phyloP scores from a whole-genome alignment of 2,888 invertebrate genomes.

The Melipona bicolor region DNA sequence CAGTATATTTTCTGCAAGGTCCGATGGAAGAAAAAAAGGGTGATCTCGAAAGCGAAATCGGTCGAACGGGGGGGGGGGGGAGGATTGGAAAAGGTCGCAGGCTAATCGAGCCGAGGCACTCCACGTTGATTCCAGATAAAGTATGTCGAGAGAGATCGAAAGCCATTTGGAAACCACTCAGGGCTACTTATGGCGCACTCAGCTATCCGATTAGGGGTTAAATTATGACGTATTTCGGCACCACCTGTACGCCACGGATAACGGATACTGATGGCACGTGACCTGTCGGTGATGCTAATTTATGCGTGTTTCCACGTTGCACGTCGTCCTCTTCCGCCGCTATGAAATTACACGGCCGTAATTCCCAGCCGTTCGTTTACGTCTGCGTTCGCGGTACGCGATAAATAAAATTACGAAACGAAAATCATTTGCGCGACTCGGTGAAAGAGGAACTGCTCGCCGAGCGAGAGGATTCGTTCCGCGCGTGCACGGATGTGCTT shows the following conservation, averaged over 20 bases:
- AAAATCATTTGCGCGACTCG: neutral
- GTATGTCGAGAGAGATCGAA: conserved; percentile 59
- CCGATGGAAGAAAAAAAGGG: neutral
- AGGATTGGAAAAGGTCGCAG: neutral
- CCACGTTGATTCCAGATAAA: conserved; percentile 45
- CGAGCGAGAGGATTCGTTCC: neutral
- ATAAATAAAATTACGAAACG: neutral
- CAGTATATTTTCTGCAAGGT: neutral
- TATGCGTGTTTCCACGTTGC: conserved; percentile 51
- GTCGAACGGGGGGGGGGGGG: neutral
- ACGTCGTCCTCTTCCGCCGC: conserved; percentile 11
- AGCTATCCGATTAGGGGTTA: conserved; percentile 67
- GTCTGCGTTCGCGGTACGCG: too few species aligned
- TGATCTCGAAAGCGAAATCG: neutral
- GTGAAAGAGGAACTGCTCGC: neutral
- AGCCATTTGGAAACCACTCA: conserved; percentile 61
- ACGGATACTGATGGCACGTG: conserved; percentile 64
- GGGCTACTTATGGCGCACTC: conserved; percentile 63
- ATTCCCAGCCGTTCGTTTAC: neutral
- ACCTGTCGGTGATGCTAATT: conserved; percentile 67
- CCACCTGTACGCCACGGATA: conserved; percentile 62
- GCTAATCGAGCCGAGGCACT: conserved; percentile 28
- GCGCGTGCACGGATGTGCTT: neutral
- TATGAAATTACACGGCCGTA: conserved; percentile 5
- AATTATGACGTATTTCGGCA: conserved; percentile 69